phyloP scores from a whole-genome alignment of 2,113 vertebrate genomes.

The Misgurnus mizolepis region DNA sequence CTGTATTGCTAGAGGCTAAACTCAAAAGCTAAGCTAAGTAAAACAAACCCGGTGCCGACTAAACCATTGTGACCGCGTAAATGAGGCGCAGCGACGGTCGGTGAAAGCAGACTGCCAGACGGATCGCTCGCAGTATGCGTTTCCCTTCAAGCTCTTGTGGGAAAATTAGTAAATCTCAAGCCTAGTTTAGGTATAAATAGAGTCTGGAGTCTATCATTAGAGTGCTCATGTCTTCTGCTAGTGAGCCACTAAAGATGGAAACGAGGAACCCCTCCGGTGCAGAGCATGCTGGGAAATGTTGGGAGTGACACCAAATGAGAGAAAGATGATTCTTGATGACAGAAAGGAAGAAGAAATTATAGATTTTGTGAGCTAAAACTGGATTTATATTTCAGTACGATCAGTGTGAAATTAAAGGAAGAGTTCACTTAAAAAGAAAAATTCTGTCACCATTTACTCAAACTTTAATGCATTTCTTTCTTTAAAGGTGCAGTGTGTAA shows the following conservation, averaged over 20 bases:
- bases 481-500: too few relatives aligned
- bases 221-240: constrained; percentile 54
- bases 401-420: background rate
- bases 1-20: background rate
- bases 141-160: constrained; percentile 54
- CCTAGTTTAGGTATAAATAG: constrained; percentile 66
- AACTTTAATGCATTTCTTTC: too few relatives aligned
- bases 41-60: background rate
- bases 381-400: background rate
- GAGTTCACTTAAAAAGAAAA: background rate
- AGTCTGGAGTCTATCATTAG: constrained; percentile 69
- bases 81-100: background rate
- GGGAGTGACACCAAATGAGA: constrained; percentile 7
- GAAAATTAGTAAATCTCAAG: constrained; percentile 66
- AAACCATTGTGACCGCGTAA: background rate
- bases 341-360: background rate
- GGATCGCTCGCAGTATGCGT: constrained; percentile 54
- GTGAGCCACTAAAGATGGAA: constrained; percentile 13
- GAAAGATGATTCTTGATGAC: constrained; percentile 5
- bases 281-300: constrained; percentile 27
- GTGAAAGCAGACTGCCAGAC: constrained; percentile 9
- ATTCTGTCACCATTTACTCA: background rate
- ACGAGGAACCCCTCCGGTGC: constrained; percentile 21
- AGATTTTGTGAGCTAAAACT: background rate
- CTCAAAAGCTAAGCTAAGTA: background rate